A percentile compares a stretch with the other conserved stretches of the same genome.
phyloP scores from a whole-genome alignment of 2,797 vertebrate species.

The Danio kyathit region DNA sequence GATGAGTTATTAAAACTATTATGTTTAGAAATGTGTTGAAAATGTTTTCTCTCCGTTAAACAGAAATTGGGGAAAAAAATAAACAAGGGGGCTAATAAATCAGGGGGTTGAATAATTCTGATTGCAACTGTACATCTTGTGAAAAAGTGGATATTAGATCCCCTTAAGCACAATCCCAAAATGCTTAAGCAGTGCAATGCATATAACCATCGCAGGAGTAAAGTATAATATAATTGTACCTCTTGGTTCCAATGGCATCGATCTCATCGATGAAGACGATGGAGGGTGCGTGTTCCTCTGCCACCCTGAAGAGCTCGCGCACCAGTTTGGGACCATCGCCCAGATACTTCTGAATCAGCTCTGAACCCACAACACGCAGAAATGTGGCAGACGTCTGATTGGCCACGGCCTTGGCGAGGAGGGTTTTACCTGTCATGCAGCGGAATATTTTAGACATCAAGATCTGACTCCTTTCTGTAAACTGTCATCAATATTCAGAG shows the following conservation, averaged over 20 bases:
- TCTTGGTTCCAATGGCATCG: constrained; percentile 95
- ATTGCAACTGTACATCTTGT: too few species aligned
- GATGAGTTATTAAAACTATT: too few species aligned
- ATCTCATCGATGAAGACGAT: constrained; percentile 98
- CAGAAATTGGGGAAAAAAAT: too few species aligned
- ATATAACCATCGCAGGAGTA: too few species aligned
- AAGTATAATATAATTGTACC: too few species aligned
- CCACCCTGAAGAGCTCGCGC: constrained; percentile 92
- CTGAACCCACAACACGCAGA: constrained; percentile 93
- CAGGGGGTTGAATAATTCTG: too few species aligned
- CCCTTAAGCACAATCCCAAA: too few species aligned
- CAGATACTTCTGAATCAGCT: constrained; percentile 96
- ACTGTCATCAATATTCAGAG: not conserved
- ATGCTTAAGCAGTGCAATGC: too few species aligned
- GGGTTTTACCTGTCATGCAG: constrained; percentile 87
- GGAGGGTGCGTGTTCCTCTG: constrained; percentile 93
- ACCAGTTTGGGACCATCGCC: constrained; percentile 96
- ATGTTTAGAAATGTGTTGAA: too few species aligned
- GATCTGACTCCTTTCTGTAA: not conserved
- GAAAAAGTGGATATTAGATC: too few species aligned
- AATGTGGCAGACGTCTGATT: constrained; percentile 97
- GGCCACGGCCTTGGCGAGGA: constrained; percentile 95
- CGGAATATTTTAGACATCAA: not conserved
- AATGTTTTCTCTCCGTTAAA: too few species aligned
- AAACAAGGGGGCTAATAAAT: too few species aligned